Evolutionary conservation across 1,140 invertebrate species (phyloP).

Genomic region (Sogatella furcifera): DNA sequence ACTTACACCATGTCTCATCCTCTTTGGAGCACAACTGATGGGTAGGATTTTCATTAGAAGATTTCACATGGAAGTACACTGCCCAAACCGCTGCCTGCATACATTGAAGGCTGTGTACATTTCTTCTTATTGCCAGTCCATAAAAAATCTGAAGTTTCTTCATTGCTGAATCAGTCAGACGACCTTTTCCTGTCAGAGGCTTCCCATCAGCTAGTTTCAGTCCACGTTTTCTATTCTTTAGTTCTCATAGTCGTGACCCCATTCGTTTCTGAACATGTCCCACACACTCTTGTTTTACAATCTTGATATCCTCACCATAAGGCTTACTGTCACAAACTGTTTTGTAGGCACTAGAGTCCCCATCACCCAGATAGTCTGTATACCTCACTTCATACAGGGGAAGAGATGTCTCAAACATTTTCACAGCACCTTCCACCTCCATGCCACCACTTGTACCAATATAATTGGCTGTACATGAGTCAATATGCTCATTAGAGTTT

Average conservation of each 20-base stretch:
- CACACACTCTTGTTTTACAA: slow-evolving; percentile 22
- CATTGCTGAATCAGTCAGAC: slow-evolving; percentile 15
- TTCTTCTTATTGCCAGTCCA: slow-evolving; percentile 9
- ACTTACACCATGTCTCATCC: slow-evolving; percentile 27
- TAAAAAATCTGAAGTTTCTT: slow-evolving; percentile 7
- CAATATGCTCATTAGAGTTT: no score
- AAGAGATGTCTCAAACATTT: background rate
- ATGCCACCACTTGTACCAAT: no score
- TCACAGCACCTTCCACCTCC: background rate
- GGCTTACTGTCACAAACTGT: background rate
- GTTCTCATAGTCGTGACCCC: slow-evolving; percentile 14
- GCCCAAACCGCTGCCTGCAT: slow-evolving; percentile 14
- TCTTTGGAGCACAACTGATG: slow-evolving; percentile 23
- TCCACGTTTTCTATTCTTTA: background rate
- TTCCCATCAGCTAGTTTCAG: slow-evolving; percentile 9
- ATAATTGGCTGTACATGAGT: no score
- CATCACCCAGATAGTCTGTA: background rate
- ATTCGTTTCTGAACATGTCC: slow-evolving; percentile 24
- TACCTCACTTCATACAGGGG: background rate
- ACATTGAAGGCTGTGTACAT: slow-evolving; percentile 3
- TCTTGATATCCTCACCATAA: slow-evolving; percentile 18
- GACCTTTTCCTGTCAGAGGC: slow-evolving; percentile 15
- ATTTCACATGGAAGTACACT: slow-evolving; percentile 6
- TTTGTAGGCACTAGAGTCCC: background rate
- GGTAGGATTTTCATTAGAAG: slow-evolving; percentile 7